These are phyloP conservation scores for Graptemys geographica DNA, from an alignment of 2,797 vertebrate genomes.

Conservation along the genomic window DNA sequence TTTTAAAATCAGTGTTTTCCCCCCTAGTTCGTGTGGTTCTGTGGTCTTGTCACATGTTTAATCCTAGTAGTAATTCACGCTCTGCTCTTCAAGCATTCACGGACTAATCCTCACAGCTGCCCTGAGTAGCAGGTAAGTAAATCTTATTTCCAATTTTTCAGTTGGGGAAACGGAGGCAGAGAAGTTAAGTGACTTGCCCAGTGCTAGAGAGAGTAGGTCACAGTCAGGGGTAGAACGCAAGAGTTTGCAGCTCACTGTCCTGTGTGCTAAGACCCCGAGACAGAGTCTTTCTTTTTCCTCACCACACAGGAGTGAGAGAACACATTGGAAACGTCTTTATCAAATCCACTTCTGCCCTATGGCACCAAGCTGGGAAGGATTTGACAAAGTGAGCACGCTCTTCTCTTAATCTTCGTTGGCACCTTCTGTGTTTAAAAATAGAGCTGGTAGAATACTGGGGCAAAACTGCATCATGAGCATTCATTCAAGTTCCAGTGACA, in stretches of 20 bases:
- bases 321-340: background rate
- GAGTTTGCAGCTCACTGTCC: fast-evolving
- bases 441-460: background rate
- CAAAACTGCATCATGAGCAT: background rate
- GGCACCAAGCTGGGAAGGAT: background rate
- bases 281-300: background rate
- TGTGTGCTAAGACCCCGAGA: background rate
- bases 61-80: background rate
- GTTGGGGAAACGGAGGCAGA: background rate
- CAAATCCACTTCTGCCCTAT: background rate
- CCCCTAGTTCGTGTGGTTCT: background rate
- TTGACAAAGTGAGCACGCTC: background rate
- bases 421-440: slow-evolving; percentile 10
- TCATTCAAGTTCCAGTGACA: background rate
- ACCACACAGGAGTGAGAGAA: fast-evolving
- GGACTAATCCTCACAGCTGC: background rate
- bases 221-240: background rate
- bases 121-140: background rate
- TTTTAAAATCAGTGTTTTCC: background rate
- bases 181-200: background rate
- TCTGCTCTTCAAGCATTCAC: background rate
- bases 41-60: background rate
- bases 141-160: background rate
- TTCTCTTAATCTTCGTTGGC: slow-evolving; percentile 17
- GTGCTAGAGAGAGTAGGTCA: background rate